phyloP scores from a whole-genome alignment of 2,888 invertebrate genomes.

The Agrotis exclamationis region DNA sequence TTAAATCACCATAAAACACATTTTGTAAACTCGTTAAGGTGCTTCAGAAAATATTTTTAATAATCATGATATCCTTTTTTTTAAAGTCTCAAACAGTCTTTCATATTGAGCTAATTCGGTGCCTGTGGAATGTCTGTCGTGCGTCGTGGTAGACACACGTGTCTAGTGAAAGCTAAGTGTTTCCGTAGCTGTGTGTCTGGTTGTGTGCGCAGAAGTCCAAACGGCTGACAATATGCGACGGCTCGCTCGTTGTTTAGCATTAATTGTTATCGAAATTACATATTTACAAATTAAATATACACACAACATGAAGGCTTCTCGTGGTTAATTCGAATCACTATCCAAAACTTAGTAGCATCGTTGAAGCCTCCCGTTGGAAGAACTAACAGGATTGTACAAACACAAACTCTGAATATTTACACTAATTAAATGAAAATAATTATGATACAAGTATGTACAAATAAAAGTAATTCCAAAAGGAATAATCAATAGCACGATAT shows the following conservation, averaged over 20 bases:
- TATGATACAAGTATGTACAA: constrained; percentile 87
- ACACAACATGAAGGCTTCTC: constrained; percentile 83
- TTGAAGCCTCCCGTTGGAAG: constrained; percentile 75
- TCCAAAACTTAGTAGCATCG: constrained; percentile 76
- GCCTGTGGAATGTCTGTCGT: constrained; percentile 87
- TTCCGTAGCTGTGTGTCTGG: constrained; percentile 56
- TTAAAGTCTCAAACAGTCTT: constrained; percentile 89
- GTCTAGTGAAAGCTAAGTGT: constrained; percentile 57
- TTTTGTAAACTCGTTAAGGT: constrained; percentile 88
- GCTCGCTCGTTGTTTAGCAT: constrained; percentile 87
- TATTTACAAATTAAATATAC: constrained; percentile 88
- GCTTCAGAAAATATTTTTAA: constrained; percentile 88
- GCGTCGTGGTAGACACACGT: constrained; percentile 75
- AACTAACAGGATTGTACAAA: constrained; percentile 57
- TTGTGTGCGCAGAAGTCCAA: constrained; percentile 88
- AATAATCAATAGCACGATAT: constrained; percentile 63
- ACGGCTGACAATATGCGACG: constrained; percentile 83
- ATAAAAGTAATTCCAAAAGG: constrained; percentile 73
- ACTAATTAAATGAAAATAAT: constrained; percentile 64
- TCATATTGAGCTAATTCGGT: constrained; percentile 88
- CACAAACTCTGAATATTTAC: constrained; percentile 70
- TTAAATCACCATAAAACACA: constrained; percentile 89
- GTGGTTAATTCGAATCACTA: constrained; percentile 81
- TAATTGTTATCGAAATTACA: constrained; percentile 85
- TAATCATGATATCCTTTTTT: constrained; percentile 82